Percentiles rank a stretch among this genome's conserved stretches.
phyloP scores from a whole-genome alignment of 2,797 vertebrate genomes.

The Cynopterus sphinx region DNA sequence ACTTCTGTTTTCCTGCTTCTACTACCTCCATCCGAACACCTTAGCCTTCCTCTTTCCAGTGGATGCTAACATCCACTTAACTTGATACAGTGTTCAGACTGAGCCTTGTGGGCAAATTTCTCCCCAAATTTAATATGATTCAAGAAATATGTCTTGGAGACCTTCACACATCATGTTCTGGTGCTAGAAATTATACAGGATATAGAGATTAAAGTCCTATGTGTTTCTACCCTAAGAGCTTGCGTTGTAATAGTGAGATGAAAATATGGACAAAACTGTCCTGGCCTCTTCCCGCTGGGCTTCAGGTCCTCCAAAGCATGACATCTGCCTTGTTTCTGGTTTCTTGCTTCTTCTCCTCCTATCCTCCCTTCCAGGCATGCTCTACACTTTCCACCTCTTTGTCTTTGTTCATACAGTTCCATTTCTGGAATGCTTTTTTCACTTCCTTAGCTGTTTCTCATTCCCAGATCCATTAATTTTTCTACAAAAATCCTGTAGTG shows the following conservation, averaged over 20 bases:
- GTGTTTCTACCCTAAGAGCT: neutral
- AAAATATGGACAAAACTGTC: neutral
- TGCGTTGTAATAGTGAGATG: neutral
- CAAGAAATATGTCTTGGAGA: neutral
- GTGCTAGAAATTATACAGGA: neutral
- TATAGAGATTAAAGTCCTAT: neutral
- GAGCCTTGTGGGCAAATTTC: neutral
- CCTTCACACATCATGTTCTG: neutral
- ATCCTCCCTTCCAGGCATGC: fast-evolving
- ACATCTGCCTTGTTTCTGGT: neutral
- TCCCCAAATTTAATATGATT: neutral
- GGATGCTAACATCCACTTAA: neutral
- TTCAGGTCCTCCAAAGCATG: neutral
- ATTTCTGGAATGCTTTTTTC: neutral
- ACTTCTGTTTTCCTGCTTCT: neutral
- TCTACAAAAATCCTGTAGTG: neutral
- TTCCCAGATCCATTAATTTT: neutral
- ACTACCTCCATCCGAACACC: neutral
- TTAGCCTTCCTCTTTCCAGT: neutral
- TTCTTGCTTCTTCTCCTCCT: neutral
- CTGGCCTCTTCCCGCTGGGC: neutral
- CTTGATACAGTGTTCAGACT: neutral
- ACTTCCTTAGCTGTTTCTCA: neutral
- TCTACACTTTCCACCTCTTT: no score
- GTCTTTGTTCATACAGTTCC: neutral